Conservation (phyloP, 2,113 vertebrate genomes). For the Pedionomus torquatus region DNA sequence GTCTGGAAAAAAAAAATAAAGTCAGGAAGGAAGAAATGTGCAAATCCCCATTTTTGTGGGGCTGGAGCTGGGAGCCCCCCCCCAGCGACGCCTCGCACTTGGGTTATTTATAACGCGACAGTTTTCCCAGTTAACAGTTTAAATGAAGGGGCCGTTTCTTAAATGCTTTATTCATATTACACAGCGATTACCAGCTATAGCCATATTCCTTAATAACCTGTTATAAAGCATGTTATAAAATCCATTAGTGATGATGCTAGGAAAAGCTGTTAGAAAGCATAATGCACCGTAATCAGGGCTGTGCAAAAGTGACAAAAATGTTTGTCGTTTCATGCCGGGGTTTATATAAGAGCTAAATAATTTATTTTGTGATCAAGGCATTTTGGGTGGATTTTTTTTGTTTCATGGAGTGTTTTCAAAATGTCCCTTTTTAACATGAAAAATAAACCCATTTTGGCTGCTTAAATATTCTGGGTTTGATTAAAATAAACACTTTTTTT, state of each 20-base stretch:
- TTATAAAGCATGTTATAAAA: conserved; percentile 76
- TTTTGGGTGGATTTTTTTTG: not conserved
- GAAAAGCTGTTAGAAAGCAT: conserved; percentile 71
- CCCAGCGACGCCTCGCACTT: not conserved
- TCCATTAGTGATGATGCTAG: conserved; percentile 61
- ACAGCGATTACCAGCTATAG: conserved; percentile 72
- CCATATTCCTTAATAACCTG: conserved; percentile 81
- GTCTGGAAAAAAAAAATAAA: not conserved
- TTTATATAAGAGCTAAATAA: conserved; percentile 41
- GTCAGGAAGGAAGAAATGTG: not conserved
- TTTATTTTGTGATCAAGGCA: conserved; percentile 19
- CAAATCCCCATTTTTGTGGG: not conserved
- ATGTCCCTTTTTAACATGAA: not conserved
- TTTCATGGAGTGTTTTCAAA: not conserved
- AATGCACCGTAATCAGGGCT: conserved; percentile 51
- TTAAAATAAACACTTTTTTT: not conserved
- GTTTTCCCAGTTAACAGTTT: conserved; percentile 71
- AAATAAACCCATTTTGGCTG: not conserved
- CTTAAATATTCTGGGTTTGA: conserved; percentile 19
- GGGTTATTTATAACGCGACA: conserved; percentile 60
- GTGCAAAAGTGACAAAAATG: conserved; percentile 30
- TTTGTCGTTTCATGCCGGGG: not conserved
- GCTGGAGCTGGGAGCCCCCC: not conserved
- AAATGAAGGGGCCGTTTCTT: conserved; percentile 71
- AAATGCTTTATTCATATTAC: conserved; percentile 79